These are phyloP conservation scores for Leptinotarsa texana DNA, from an alignment of 1,140 invertebrate species.

Conservation along the genomic window DNA sequence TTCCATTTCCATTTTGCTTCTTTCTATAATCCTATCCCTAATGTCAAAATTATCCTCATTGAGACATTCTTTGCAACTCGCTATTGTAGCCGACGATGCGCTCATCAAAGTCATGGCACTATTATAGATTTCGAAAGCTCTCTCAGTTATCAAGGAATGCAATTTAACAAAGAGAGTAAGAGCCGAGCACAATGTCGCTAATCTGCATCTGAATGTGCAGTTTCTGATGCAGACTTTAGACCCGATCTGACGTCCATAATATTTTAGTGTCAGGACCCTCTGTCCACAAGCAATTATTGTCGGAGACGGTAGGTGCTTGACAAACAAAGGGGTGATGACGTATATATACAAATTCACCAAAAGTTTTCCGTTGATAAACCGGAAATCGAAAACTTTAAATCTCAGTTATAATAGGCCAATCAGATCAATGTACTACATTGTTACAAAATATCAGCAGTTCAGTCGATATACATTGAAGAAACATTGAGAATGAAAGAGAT, in stretches of 20 bases:
- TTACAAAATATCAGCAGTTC: too few species aligned
- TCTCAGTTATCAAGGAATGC: neutral
- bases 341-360: too few species aligned
- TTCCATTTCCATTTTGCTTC: too few species aligned
- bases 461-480: too few species aligned
- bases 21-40: neutral
- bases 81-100: neutral
- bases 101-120: neutral
- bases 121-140: neutral
- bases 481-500: too few species aligned
- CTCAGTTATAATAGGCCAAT: too few species aligned
- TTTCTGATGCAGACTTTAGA: slow-evolving; percentile 14
- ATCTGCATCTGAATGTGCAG: slow-evolving; percentile 17
- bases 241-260: neutral
- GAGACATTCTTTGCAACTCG: neutral
- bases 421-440: too few species aligned
- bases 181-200: slow-evolving; percentile 1
- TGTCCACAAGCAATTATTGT: neutral
- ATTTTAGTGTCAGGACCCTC: neutral
- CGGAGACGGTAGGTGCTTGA: neutral
- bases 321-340: too few species aligned
- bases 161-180: neutral
- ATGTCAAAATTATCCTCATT: neutral
- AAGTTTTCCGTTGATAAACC: too few species aligned
- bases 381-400: too few species aligned